Evolutionary conservation across 2,888 invertebrate genomes (phyloP), one percentile per base, ranked within the genome.

Genomic region (Aricia artaxerxes): DNA sequence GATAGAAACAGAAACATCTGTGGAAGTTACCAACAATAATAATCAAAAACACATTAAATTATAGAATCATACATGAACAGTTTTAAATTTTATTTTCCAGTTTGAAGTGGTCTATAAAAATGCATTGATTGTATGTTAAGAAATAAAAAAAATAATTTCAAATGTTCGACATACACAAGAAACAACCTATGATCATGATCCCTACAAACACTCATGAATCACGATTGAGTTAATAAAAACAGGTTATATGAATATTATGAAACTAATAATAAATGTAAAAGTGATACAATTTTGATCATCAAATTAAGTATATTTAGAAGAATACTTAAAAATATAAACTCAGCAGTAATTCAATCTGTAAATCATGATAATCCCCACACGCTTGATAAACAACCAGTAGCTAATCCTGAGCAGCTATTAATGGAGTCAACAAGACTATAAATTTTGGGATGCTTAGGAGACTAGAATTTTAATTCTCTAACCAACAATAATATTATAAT

Each of bases 341-440:
- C 13, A 72, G 40, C 38, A 40, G n/a, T 38, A 73, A 73, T 44
- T 4, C 16, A 75, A 11, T 24, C 11, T 31, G 5, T 53, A 75
- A 6, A 75, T 53, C 76, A 76, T 57, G 76, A 76, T 76, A 76
- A 76, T 76, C 76, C 57, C 16, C 2, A 69, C 13, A 1, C 35
- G 13, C 69, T 24, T 76, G 76, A 76, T 76, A 76, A 76, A 76
- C 53, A 35, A 38, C 31, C 13, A 57, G 53, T 16, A 53, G 57
- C 11, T 53, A 57, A 53, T 57, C 31, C 35, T 35, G 35, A 53
- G 53, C 53, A 76, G n/a, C 31, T 38, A 53, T 76, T 76, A 76
- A 11, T 53, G 76, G 35, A 76, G 57, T 35, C 31, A 53, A 76
- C 35, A 24, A 16, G 73, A 24, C 73, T 53, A 76, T 76, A 76